phyloP scores from a whole-genome alignment of 2,888 invertebrate species.

The Anthophora plumipes region DNA sequence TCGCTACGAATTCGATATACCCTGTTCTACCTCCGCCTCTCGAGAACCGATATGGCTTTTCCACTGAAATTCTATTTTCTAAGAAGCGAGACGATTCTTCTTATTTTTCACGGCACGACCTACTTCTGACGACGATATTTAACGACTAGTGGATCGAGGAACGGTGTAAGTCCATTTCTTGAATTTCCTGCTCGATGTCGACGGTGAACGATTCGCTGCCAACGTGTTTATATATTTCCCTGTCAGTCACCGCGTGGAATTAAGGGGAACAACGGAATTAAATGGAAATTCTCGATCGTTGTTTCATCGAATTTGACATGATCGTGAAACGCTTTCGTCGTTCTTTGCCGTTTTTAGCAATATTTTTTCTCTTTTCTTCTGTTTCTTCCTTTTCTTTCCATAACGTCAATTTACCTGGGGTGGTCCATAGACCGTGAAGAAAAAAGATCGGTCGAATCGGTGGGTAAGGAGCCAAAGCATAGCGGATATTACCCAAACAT shows the following conservation, averaged over 20 bases:
- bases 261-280: not conserved
- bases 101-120: constrained; percentile 52
- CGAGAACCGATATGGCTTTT: constrained; percentile 58
- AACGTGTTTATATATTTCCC: constrained; percentile 32
- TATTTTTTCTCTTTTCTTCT: too few relatives aligned
- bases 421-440: constrained; percentile 1
- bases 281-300: constrained; percentile 17
- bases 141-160: constrained; percentile 45
- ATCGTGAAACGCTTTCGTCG: too few relatives aligned
- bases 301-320: not conserved
- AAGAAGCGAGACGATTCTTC: constrained; percentile 45
- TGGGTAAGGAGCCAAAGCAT: constrained; percentile 43
- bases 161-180: constrained; percentile 40
- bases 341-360: constrained; percentile 1
- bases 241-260: not conserved
- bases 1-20: constrained; percentile 53
- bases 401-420: constrained; percentile 44
- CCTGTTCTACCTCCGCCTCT: not conserved
- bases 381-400: too few relatives aligned
- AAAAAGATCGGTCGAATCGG: constrained; percentile 50
- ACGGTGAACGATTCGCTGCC: not conserved
- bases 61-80: constrained; percentile 40
- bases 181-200: constrained; percentile 9
- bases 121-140: constrained; percentile 47
- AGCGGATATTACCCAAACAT: constrained; percentile 70